These are phyloP conservation scores for Drosophila simulans DNA, from an alignment of 1,140 invertebrate genomes.

Conservation along the genomic window DNA sequence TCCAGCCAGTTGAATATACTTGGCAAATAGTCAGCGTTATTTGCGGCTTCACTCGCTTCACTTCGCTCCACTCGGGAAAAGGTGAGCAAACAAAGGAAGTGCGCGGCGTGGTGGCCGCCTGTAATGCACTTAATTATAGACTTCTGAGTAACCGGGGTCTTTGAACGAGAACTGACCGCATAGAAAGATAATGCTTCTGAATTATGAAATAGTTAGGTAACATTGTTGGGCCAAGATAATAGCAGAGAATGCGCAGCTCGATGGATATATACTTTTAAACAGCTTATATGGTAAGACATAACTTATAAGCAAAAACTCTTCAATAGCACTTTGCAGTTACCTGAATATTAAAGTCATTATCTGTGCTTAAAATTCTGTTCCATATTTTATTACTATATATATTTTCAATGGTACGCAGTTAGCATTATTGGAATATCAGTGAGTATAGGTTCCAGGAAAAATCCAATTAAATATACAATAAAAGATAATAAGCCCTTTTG, in stretches of 20 bases:
- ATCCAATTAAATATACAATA: slow-evolving; percentile 23
- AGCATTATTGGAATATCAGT: too few relatives aligned
- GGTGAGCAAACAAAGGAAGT: slow-evolving; percentile 41
- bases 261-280: neutral
- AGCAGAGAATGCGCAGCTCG: neutral
- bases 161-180: slow-evolving; percentile 12
- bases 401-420: too few relatives aligned
- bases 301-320: too few relatives aligned
- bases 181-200: neutral
- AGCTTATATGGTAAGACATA: neutral
- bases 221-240: neutral
- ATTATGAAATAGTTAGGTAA: slow-evolving; percentile 13
- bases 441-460: neutral
- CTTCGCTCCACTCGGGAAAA: slow-evolving; percentile 1
- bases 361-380: neutral
- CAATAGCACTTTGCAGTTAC: too few relatives aligned
- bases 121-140: slow-evolving; percentile 49
- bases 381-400: too few relatives aligned
- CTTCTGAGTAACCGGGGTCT: slow-evolving; percentile 29
- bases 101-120: slow-evolving; percentile 4
- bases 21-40: slow-evolving; percentile 52
- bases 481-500: slow-evolving; percentile 1
- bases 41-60: slow-evolving; percentile 35
- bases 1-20: slow-evolving; percentile 58
- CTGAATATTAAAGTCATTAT: too few relatives aligned